Evolutionary conservation across 1,140 invertebrate species (phyloP).

Genomic region (Drosophila mojavensis): DNA sequence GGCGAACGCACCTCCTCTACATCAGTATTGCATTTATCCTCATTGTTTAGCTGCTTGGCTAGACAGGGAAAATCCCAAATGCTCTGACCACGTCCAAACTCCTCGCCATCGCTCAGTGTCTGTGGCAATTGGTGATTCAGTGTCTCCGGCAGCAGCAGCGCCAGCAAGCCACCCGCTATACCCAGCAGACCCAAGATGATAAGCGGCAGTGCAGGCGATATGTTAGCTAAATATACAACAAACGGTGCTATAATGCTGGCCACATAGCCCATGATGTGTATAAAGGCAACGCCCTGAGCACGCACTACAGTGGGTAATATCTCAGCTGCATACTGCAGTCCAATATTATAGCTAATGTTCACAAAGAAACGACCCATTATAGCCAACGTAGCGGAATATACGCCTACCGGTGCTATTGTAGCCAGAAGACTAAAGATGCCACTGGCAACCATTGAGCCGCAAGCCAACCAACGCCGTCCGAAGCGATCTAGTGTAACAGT

Average conservation of each 20-base stretch:
- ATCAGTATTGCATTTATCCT: constrained; percentile 60
- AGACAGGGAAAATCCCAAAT: constrained; percentile 92
- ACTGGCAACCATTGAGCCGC: constrained; percentile 91
- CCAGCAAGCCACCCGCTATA: constrained; percentile 89
- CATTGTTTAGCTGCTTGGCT: constrained; percentile 75
- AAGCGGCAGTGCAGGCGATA: constrained; percentile 89
- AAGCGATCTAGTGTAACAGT: constrained; percentile 92
- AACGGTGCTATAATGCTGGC: constrained; percentile 93
- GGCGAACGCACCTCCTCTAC: constrained; percentile 68
- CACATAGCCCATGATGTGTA: constrained; percentile 94
- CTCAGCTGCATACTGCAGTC: constrained; percentile 94
- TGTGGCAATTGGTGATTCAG: constrained; percentile 92
- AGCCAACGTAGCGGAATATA: constrained; percentile 89
- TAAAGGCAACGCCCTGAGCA: constrained; percentile 92
- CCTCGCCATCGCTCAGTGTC: constrained; percentile 92
- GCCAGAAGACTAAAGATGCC: constrained; percentile 92
- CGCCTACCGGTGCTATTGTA: constrained; percentile 88
- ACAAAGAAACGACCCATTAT: constrained; percentile 93
- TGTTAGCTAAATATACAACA: constrained; percentile 90
- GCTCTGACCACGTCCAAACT: constrained; percentile 91
- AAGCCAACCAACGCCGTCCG: constrained; percentile 93
- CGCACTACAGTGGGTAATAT: constrained; percentile 93
- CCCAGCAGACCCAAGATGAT: constrained; percentile 91
- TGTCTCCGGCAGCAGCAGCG: constrained; percentile 92
- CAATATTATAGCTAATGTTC: constrained; percentile 95